phyloP scores from a whole-genome alignment of 2,888 invertebrate genomes.

The Timandra comae region DNA sequence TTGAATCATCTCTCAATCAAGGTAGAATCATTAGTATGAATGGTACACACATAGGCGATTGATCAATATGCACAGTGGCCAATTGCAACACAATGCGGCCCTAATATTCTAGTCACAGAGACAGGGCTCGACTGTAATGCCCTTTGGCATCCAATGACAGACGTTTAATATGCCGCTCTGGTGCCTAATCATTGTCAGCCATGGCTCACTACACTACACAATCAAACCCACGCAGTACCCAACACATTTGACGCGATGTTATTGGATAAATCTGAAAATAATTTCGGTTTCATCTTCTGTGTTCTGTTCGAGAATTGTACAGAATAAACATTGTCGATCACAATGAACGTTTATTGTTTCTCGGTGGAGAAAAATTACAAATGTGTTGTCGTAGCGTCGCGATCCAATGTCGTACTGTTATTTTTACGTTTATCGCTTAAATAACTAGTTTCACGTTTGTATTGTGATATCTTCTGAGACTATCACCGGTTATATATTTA shows the following conservation, averaged over 20 bases:
- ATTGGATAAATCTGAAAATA: neutral
- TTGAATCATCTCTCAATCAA: too few species aligned
- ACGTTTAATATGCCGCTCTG: conserved; percentile 31
- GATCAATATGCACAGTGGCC: neutral
- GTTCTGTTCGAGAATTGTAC: neutral
- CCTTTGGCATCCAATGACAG: conserved; percentile 33
- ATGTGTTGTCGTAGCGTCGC: too few species aligned
- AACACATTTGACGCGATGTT: neutral
- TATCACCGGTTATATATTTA: too few species aligned
- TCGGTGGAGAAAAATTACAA: too few species aligned
- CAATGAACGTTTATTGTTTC: too few species aligned
- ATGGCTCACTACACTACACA: neutral
- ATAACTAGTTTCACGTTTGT: too few species aligned
- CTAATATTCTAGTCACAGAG: conserved; percentile 49
- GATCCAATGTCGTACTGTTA: too few species aligned
- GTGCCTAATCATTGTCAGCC: conserved; percentile 24
- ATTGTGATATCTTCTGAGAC: too few species aligned
- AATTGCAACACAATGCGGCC: conserved; percentile 22
- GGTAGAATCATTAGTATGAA: too few species aligned
- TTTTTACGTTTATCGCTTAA: too few species aligned
- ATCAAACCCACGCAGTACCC: conserved; percentile 3
- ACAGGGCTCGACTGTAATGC: conserved; percentile 32
- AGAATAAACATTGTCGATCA: neutral
- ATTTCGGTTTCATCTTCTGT: neutral
- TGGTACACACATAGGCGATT: neutral